phyloP scores from a whole-genome alignment of 2,797 vertebrate species.

The Amphiprion clarkii region DNA sequence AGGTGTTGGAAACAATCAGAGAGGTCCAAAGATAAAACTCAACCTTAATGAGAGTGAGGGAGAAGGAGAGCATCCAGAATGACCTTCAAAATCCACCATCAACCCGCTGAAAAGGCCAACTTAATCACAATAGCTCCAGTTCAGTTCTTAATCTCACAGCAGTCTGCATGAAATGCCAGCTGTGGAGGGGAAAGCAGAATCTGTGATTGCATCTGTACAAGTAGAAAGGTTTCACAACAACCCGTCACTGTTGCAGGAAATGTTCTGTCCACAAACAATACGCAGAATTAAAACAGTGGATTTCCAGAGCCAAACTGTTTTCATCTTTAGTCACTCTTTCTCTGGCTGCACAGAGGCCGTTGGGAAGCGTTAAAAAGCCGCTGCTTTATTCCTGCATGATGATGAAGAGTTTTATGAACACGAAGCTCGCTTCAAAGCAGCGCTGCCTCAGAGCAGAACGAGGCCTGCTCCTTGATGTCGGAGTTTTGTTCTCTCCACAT shows the following conservation, averaged over 20 bases:
- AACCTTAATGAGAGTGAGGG: background rate
- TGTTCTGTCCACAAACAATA: background rate
- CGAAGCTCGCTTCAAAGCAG: conserved; percentile 21
- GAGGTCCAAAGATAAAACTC: background rate
- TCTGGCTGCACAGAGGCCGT: background rate
- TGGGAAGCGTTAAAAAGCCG: conserved; percentile 12
- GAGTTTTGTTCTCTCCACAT: conserved; percentile 9
- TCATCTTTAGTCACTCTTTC: background rate
- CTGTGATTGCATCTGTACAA: conserved; percentile 11
- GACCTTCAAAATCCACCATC: conserved; percentile 30
- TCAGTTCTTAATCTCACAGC: conserved; percentile 17
- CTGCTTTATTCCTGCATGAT: background rate
- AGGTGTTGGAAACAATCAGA: background rate
- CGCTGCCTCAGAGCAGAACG: conserved; percentile 1
- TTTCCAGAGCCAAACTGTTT: background rate
- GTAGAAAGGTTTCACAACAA: conserved; percentile 7
- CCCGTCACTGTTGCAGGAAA: background rate
- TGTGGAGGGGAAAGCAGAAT: background rate
- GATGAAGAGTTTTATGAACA: conserved; percentile 10
- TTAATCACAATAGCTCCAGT: conserved; percentile 22
- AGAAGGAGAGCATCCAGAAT: conserved; percentile 1
- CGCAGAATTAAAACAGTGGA: background rate
- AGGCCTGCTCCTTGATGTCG: conserved; percentile 9
- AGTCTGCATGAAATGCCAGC: conserved; percentile 23
- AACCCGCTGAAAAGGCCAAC: conserved; percentile 30